Conservation (phyloP, 2,888 invertebrate genomes). For the Oeneis ivallda region DNA sequence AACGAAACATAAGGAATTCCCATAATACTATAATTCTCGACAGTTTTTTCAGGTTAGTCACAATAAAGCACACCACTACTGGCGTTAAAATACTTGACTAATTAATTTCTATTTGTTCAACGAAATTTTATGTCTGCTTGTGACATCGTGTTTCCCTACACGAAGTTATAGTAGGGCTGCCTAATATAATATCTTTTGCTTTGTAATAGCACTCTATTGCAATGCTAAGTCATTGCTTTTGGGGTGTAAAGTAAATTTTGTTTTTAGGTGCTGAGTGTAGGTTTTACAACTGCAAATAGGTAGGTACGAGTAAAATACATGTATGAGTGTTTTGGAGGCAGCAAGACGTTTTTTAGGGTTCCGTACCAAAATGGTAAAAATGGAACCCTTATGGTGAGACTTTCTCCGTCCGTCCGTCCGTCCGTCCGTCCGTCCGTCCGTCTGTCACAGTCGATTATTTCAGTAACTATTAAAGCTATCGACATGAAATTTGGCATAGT, state of each 20-base stretch:
- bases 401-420: too few species aligned
- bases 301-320: slow-evolving; percentile 31
- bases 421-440: too few species aligned
- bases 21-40: background rate
- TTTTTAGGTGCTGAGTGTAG: slow-evolving; percentile 36
- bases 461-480: too few species aligned
- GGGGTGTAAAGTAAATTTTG: background rate
- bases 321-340: slow-evolving; percentile 49
- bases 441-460: too few species aligned
- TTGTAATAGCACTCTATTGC: slow-evolving; percentile 17
- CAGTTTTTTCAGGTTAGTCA: background rate
- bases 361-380: too few species aligned
- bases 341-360: slow-evolving; percentile 1
- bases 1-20: background rate
- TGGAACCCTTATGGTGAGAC: too few species aligned
- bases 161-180: background rate
- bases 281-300: slow-evolving; percentile 57
- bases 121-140: slow-evolving; percentile 28
- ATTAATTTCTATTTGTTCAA: slow-evolving; percentile 26
- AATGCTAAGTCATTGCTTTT: background rate
- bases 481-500: too few species aligned
- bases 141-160: slow-evolving; percentile 13
- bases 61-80: slow-evolving; percentile 16
- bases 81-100: slow-evolving; percentile 10
- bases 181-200: slow-evolving; percentile 2